Base-by-base conservation (phyloP, 30 jellyfish, hydroid and myxozoan genomes). In the Clytia hemisphaerica region DNA sequence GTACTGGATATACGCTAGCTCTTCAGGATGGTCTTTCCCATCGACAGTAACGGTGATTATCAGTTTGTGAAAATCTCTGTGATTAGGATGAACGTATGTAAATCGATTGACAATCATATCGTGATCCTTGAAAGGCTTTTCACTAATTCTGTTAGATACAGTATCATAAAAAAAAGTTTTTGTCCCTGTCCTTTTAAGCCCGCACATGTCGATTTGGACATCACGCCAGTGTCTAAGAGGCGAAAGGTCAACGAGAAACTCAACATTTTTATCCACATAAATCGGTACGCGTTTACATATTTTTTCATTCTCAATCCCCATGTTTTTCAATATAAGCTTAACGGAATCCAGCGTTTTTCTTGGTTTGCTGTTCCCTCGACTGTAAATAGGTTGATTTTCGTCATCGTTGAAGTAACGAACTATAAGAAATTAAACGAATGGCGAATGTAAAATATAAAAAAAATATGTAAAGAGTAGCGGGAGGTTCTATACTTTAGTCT, bases 11-110 rank as follows among this genome's bases (percentile, higher is more conserved):
- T 60, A 60, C 7, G 30, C 26, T 26, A 72, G 42, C 34, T 61
- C 63, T 14, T 27, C 45, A 3, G 36, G 34, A n/a, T 29, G 34
- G 24, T 34, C 83, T 15, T 19, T 9, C 66, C 24, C 16, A 25
- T 53, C 34, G n/a, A n/a, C n/a, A n/a, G 54, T 30, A 33, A 53
- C 80, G 45, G 38, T 31, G 19, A 72, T 27, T 24, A 55, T 54
- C 25, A 72, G 80, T 31, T 72, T 72, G 79, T 55, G 80, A 64
- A 53, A 72, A 37, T 55, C 80, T 31, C 70, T 37, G 65, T 10
- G 18, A 34, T n/a, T 29, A 21, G 34, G 53, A 64, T 53, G 80
- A 25, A 31, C 38, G 55, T 55, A 72, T 22, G 33, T 18, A 50
- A 22, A 72, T 54, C 83, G 15, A 18, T 67, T 72, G 24, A 50